phyloP scores from a whole-genome alignment of 2,888 invertebrate genomes.

The Smittia sp. region DNA sequence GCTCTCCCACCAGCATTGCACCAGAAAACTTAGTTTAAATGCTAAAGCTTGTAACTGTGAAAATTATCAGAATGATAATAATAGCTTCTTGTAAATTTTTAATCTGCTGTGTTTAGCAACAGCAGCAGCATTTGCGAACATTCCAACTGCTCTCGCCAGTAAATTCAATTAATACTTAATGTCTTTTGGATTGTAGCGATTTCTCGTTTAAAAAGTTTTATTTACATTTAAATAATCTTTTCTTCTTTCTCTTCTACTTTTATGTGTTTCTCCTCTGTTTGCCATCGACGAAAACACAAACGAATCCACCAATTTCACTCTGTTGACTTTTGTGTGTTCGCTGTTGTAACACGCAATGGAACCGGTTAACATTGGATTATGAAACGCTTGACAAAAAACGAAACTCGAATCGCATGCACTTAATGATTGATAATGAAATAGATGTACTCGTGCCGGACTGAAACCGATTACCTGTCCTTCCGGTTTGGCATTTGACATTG shows the following conservation, averaged over 20 bases:
- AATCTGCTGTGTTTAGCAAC: constrained; percentile 18
- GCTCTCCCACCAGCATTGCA: neutral
- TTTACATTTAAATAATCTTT: constrained; percentile 10
- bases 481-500: constrained; percentile 95
- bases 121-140: constrained; percentile 7
- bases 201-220: constrained; percentile 5
- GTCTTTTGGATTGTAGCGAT: constrained; percentile 40
- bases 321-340: constrained; percentile 2
- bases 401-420: neutral
- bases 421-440: constrained; percentile 49
- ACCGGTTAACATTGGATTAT: constrained; percentile 34
- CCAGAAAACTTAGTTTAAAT: constrained; percentile 17
- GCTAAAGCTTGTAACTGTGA: constrained; percentile 33
- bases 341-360: neutral
- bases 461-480: constrained; percentile 96
- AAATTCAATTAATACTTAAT: constrained; percentile 41
- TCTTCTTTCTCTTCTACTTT: constrained; percentile 4
- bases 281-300: constrained; percentile 14
- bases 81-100: constrained; percentile 38
- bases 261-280: neutral
- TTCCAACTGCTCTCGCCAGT: constrained; percentile 26
- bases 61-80: constrained; percentile 36
- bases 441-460: constrained; percentile 93
- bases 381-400: neutral
- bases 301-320: neutral